Base-by-base conservation (phyloP, 2,888 invertebrate species). In the Eudasyphora cyanicolor region DNA sequence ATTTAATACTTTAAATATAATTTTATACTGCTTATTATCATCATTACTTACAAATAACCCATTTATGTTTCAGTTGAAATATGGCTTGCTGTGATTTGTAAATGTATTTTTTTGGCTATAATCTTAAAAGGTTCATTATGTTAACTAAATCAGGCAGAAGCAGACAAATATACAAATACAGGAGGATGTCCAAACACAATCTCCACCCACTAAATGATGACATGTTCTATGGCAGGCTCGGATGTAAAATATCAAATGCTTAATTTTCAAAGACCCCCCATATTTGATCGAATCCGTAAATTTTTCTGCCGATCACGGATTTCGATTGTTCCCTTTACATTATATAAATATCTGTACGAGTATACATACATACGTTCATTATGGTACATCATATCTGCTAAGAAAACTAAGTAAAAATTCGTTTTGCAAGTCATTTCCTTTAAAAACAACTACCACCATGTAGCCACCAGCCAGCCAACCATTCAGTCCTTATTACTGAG, bases 11-110 rank as follows among this genome's bases (percentile, higher is more conserved):
- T n/a, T n/a, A n/a, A n/a, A n/a, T 42, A 54, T 8, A 19, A 35
- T 38, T 21, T 29, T 62, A 71, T 76, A 82, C 62, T 42, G 49
- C 17, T 78, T 54, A 60, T 79, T 82, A 79, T 79, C 71, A 74
- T 70, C 57, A 64, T 57, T 32, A 60, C 76, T 82, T 73, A 24
- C 6, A 14, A 27, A 27, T 57, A 24, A 14, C 10, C n/a, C 17
- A n/a, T 19, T 27, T 73, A 38, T 42, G 73, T 42, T 74, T 57
- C 6, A 29, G 62, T 24, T 51, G 42, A 45, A 3, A 35, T 45
- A 69, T 69, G 74, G 80, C 82, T 84, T 84, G 85, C 84, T 86
- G 85, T 86, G 85, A 82, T 86, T 86, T 86, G 85, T 86, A 85
- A 85, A 83, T 83, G 85, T 80, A 74, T 57, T 57, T 57, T 57